Evolutionary conservation across 2,797 vertebrate genomes (phyloP).

Genomic region (Intellagama lesueurii): DNA sequence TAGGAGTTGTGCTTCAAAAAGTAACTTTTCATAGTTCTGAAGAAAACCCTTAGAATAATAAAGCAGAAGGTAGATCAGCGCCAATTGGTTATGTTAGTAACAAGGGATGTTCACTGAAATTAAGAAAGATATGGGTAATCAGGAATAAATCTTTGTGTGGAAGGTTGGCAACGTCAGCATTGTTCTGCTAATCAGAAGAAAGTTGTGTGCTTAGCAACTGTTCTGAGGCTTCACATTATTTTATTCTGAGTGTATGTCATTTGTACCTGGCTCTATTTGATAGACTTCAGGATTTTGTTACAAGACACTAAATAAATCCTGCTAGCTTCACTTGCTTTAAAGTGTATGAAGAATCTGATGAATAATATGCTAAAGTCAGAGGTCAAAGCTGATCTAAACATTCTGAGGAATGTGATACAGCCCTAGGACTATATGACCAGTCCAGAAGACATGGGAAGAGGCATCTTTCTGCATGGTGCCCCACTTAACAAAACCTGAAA

Average conservation of each 20-base stretch:
- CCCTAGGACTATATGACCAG: neutral
- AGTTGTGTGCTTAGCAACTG: neutral
- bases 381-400: neutral
- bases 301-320: too few relatives aligned
- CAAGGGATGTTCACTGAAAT: neutral
- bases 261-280: neutral
- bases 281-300: too few relatives aligned
- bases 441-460: neutral
- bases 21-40: too few relatives aligned
- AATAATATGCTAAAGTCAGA: neutral
- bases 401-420: neutral
- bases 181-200: neutral
- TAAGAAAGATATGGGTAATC: neutral
- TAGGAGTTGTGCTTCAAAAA: too few relatives aligned
- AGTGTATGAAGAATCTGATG: accelerated
- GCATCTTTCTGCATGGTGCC: neutral
- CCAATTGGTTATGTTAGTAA: too few relatives aligned
- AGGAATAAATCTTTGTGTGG: neutral
- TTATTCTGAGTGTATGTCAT: neutral
- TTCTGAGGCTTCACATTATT: neutral
- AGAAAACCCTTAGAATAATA: too few relatives aligned
- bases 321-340: neutral
- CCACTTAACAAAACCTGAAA: neutral
- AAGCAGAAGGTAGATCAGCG: too few relatives aligned
- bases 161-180: neutral